Base-by-base conservation (phyloP, 2,888 invertebrate genomes). In the Spisula solida region DNA sequence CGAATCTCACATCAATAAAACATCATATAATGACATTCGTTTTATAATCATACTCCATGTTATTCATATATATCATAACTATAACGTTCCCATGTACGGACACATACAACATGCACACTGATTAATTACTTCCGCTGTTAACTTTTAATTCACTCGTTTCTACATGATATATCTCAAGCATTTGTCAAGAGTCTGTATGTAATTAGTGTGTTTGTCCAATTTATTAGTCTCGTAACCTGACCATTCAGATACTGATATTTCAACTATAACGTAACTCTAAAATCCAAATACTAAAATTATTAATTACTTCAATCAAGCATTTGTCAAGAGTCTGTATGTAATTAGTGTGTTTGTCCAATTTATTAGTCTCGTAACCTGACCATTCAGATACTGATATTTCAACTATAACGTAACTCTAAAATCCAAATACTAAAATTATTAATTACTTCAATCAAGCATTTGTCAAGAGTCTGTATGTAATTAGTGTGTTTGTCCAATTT, bases 61-160 rank as follows among this genome's bases (percentile, higher is more conserved):
- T 10, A 41, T 41, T 14, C 31, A 25, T 31, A 75, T 75, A 34
- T 12, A 75, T 31, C 75, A 75, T 31, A 34, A 75, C 18, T 75
- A 20, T 4, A 60, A 8, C 8, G 16, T 34, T 75, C 12, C 29
- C 12, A 34, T 75, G 31, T 66, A n/a, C 0, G 75, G 75, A 34
- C 34, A 31, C 41, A 41, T 41, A 41, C 8, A 41, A 25, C 34
- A 34, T 34, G 75, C 34, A 14, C 75, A 34, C 20, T 75, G 75
- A 83, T 83, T 70, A 83, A 83, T 75, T 70, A 51, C 75, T 83
- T 83, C 83, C 83, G 83, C 31, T 51, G 48, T 82, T n/a, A 47
- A 48, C 29, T 82, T 41, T 75, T 70, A 66, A 47, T 47, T n/a
- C 47, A 48, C 25, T 20, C 47, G 47, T 66, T 47, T 8, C 2